These are phyloP conservation scores for Adela reaumurella DNA, from an alignment of 2,888 invertebrate species.

Conservation along the genomic window DNA sequence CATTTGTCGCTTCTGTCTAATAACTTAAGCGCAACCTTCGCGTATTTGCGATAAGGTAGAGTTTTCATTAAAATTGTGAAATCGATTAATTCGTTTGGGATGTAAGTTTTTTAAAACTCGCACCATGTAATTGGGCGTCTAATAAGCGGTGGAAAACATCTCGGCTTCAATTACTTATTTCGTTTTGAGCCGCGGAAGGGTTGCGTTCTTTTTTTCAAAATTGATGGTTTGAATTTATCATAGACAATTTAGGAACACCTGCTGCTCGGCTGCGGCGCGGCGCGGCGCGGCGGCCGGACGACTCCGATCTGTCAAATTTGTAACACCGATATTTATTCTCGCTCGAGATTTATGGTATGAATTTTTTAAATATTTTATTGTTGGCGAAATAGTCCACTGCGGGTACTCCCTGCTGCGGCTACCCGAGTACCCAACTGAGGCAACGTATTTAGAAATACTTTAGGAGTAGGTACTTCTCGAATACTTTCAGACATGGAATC, in stretches of 20 bases:
- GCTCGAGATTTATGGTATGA: neutral
- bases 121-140: slow-evolving; percentile 18
- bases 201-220: slow-evolving; percentile 25
- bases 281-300: slow-evolving; percentile 17
- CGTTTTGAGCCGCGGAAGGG: slow-evolving; percentile 29
- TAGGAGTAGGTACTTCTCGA: too few relatives aligned
- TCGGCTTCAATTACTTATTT: slow-evolving; percentile 34
- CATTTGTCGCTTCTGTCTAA: too few relatives aligned
- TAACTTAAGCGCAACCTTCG: too few relatives aligned
- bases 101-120: slow-evolving; percentile 2
- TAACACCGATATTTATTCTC: slow-evolving; percentile 9
- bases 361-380: slow-evolving; percentile 5
- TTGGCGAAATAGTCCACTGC: slow-evolving; percentile 1
- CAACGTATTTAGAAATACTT: too few relatives aligned
- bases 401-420: too few relatives aligned
- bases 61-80: neutral
- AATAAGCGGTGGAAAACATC: slow-evolving; percentile 15
- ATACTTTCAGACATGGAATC: too few relatives aligned
- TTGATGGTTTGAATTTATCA: slow-evolving; percentile 49
- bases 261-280: slow-evolving; percentile 26
- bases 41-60: neutral
- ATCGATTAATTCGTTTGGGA: neutral
- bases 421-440: too few relatives aligned
- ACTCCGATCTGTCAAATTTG: slow-evolving; percentile 42
- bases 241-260: slow-evolving; percentile 46